phyloP scores from a whole-genome alignment of 2,113 vertebrate genomes.

The Ginglymostoma cirratum region DNA sequence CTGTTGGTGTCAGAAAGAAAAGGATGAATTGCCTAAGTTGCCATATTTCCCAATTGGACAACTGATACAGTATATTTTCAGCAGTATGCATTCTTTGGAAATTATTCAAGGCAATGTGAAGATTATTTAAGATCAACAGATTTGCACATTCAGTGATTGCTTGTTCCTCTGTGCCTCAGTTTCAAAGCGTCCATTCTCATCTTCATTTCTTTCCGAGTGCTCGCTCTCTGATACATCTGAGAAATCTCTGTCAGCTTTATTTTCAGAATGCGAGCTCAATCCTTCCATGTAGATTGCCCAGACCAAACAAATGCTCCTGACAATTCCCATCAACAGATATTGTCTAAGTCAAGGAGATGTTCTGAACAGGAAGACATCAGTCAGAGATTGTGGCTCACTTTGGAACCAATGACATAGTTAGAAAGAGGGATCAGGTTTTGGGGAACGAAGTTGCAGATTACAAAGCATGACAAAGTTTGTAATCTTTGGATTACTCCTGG shows the following conservation, averaged over 20 bases:
- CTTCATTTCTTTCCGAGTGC: not conserved
- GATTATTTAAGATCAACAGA: not conserved
- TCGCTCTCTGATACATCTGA: not conserved
- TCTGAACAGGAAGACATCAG: too few relatives aligned
- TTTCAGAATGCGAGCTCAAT: not conserved
- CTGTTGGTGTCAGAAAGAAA: not conserved
- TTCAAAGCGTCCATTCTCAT: not conserved
- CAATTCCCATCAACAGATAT: too few relatives aligned
- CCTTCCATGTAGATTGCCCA: not conserved
- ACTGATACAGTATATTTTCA: not conserved
- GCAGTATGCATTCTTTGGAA: not conserved
- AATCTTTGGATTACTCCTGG: too few relatives aligned
- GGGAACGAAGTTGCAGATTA: too few relatives aligned
- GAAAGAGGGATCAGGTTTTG: too few relatives aligned
- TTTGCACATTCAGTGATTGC: not conserved
- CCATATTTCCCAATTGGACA: not conserved
- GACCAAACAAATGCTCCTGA: too few relatives aligned
- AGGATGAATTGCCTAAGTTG: not conserved
- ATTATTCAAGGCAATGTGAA: conserved; percentile 2
- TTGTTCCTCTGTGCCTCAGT: not conserved
- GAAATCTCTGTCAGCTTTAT: not conserved
- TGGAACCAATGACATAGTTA: too few relatives aligned
- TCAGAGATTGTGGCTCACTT: too few relatives aligned
- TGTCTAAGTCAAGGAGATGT: too few relatives aligned
- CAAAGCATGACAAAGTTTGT: too few relatives aligned